phyloP scores from a whole-genome alignment of 1,140 invertebrate genomes.

The Cataglyphis hispanica region DNA sequence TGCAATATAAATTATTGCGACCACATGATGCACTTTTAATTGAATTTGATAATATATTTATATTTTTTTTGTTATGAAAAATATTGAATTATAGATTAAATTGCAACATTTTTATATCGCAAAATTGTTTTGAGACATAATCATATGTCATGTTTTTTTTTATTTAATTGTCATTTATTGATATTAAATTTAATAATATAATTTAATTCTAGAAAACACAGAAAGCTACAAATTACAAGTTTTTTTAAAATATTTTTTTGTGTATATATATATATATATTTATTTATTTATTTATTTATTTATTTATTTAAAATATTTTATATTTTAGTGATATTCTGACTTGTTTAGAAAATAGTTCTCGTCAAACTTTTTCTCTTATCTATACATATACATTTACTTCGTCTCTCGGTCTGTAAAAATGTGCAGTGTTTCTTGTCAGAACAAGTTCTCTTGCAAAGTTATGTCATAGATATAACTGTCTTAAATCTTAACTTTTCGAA shows the following conservation, averaged over 20 bases:
- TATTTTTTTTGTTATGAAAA: background rate
- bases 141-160: background rate
- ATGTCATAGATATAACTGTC: background rate
- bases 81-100: constrained; percentile 25
- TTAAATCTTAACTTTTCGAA: constrained; percentile 17
- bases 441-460: constrained; percentile 17
- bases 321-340: too few species aligned
- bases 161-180: constrained; percentile 9
- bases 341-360: too few species aligned
- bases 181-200: too few species aligned
- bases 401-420: background rate
- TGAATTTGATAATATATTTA: background rate
- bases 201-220: background rate
- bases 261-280: background rate
- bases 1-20: background rate
- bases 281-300: too few species aligned
- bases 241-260: background rate
- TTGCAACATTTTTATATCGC: background rate
- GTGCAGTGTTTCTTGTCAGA: background rate
- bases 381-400: background rate
- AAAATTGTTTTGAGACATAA: constrained; percentile 4
- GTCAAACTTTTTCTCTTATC: background rate
- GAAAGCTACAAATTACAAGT: background rate
- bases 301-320: too few species aligned
- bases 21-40: background rate